These are phyloP conservation scores for Megalonaias nervosa DNA, from an alignment of 1,140 invertebrate species.

Conservation along the genomic window DNA sequence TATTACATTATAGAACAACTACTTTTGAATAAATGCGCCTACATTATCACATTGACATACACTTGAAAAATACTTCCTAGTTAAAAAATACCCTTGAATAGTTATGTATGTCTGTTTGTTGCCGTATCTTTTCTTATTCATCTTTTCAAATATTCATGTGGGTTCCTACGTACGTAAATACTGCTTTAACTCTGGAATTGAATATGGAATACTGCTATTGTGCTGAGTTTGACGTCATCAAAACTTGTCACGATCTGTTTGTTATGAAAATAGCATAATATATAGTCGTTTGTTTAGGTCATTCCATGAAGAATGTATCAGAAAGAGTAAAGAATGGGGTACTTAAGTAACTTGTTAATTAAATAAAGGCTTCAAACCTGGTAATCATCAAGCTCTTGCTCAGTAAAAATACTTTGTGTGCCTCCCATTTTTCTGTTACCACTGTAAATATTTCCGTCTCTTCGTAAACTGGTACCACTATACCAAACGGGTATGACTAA, in stretches of 20 bases:
- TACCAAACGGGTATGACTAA: too few relatives aligned
- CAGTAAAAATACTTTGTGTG: conserved; percentile 76
- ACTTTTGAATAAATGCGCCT: too few relatives aligned
- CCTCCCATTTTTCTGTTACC: conserved; percentile 51
- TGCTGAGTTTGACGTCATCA: not conserved
- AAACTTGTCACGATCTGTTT: not conserved
- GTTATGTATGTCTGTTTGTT: too few relatives aligned
- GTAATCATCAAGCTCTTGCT: conserved; percentile 91
- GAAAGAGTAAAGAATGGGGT: not conserved
- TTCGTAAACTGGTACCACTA: too few relatives aligned
- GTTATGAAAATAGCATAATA: not conserved
- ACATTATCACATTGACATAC: too few relatives aligned
- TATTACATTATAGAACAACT: too few relatives aligned
- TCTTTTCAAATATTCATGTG: too few relatives aligned
- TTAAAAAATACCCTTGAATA: too few relatives aligned
- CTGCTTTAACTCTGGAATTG: not conserved
- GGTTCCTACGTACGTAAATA: not conserved
- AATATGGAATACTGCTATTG: not conserved
- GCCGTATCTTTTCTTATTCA: too few relatives aligned
- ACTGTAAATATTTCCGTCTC: too few relatives aligned
- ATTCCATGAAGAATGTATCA: not conserved
- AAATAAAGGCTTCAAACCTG: conserved; percentile 75
- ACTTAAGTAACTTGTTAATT: not conserved
- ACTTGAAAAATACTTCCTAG: too few relatives aligned
- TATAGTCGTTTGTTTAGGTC: not conserved